Percentiles rank a stretch among this genome's conserved stretches.
Evolutionary conservation across 2,113 vertebrate genomes (phyloP).

Genomic region (Desmodus rotundus): DNA sequence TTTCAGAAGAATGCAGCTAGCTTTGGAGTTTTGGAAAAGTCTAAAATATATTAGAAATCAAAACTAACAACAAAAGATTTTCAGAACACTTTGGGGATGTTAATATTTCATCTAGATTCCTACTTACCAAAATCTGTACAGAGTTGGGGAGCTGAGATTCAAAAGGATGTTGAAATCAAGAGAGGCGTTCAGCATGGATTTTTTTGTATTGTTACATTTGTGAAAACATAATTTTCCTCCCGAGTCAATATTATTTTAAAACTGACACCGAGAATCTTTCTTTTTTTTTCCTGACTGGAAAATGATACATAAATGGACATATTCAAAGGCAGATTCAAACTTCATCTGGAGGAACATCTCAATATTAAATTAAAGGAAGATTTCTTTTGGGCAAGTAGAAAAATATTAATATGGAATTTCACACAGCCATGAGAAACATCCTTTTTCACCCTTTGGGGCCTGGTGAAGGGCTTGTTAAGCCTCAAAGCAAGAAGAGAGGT

Average conservation of each 20-base stretch:
- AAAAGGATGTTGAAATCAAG: slow-evolving; percentile 29
- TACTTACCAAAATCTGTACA: slow-evolving; percentile 24
- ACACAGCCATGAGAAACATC: not conserved
- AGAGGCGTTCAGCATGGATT: not conserved
- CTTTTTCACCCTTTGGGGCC: not conserved
- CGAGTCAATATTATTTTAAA: slow-evolving; percentile 53
- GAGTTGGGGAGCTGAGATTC: not conserved
- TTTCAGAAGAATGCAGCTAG: not conserved
- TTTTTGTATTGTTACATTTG: not conserved
- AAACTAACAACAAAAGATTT: not conserved
- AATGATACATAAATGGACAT: not conserved
- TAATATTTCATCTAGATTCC: not conserved
- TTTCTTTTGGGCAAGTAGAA: not conserved
- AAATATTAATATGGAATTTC: slow-evolving; percentile 7
- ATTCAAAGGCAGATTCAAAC: not conserved
- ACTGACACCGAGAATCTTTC: not conserved
- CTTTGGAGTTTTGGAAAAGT: not conserved
- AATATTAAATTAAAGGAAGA: not conserved
- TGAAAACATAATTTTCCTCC: slow-evolving; percentile 34
- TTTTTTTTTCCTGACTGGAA: slow-evolving; percentile 18
- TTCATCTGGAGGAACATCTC: not conserved
- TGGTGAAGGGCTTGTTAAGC: not conserved
- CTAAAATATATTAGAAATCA: not conserved
- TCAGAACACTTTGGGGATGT: not conserved
- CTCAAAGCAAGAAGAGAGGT: not conserved